A percentile compares a stretch with the other conserved stretches of the same genome.
Conservation (phyloP, 2,797 vertebrate species). For the Acanthiza pusilla region DNA sequence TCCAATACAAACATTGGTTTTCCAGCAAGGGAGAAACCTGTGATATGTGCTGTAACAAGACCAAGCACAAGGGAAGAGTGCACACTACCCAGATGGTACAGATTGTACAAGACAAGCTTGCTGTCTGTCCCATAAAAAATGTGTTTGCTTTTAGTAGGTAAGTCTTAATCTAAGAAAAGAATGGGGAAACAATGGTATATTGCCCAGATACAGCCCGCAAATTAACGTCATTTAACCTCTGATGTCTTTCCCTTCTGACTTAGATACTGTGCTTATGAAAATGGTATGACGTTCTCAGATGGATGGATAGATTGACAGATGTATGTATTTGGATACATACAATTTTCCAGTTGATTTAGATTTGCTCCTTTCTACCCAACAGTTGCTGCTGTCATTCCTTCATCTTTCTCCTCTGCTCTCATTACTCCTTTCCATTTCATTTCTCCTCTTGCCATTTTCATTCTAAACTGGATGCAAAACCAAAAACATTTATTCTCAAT, state of each 20-base stretch:
- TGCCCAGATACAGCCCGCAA: not conserved
- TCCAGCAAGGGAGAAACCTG: not conserved
- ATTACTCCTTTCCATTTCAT: not conserved
- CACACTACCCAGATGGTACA: not conserved
- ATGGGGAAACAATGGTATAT: not conserved
- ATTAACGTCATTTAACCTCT: not conserved
- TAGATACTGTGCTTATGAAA: not conserved
- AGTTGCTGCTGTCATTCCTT: not conserved
- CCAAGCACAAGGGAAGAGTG: not conserved
- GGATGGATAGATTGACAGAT: not conserved
- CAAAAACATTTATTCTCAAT: not conserved
- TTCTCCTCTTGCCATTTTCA: not conserved
- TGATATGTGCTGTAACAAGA: not conserved
- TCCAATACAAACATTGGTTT: conserved; percentile 23
- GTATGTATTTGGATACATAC: too few species aligned
- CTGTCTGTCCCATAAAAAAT: not conserved
- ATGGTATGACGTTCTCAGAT: not conserved
- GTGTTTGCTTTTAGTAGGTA: not conserved
- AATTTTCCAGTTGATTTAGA: not conserved
- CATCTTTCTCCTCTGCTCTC: not conserved
- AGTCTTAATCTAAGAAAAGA: not conserved
- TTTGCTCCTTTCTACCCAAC: not conserved
- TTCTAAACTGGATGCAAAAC: not conserved
- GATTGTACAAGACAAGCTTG: not conserved
- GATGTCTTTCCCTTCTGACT: not conserved